phyloP scores from a whole-genome alignment of 2,888 invertebrate genomes.

The Melanotus villosus region DNA sequence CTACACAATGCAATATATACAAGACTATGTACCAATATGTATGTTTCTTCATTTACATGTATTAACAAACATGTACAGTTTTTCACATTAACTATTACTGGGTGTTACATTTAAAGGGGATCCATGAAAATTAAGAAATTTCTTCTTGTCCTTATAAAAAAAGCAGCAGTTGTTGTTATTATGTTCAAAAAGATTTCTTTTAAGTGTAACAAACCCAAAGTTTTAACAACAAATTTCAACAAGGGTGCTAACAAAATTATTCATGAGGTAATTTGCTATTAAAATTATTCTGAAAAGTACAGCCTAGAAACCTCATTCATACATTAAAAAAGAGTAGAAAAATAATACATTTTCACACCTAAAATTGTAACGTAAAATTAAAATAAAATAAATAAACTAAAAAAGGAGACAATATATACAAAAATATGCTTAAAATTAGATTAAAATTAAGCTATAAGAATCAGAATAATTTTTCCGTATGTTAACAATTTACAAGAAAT shows the following conservation, averaged over 20 bases:
- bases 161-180: no score
- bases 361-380: slow-evolving; percentile 17
- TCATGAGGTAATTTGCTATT: slow-evolving; percentile 16
- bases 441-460: slow-evolving; percentile 18
- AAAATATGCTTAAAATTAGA: neutral
- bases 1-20: slow-evolving; percentile 40
- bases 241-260: slow-evolving; percentile 25
- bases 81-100: slow-evolving; percentile 36
- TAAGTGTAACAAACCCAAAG: slow-evolving; percentile 27
- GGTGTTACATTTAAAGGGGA: slow-evolving; percentile 36
- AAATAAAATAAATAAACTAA: slow-evolving; percentile 12
- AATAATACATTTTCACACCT: slow-evolving; percentile 39
- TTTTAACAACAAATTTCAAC: slow-evolving; percentile 27
- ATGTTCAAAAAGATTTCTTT: slow-evolving; percentile 23
- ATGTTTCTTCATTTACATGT: slow-evolving; percentile 36
- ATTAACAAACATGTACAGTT: slow-evolving; percentile 38
- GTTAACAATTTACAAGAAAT: slow-evolving; percentile 7
- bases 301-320: slow-evolving; percentile 22
- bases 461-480: slow-evolving; percentile 17
- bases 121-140: neutral
- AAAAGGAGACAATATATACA: slow-evolving; percentile 5
- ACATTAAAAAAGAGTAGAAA: slow-evolving; percentile 38
- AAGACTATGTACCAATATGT: slow-evolving; percentile 35
- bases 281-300: slow-evolving; percentile 16
- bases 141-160: no score